Conservation (phyloP, 2,113 vertebrate species). For the Xenopus laevis region DNA sequence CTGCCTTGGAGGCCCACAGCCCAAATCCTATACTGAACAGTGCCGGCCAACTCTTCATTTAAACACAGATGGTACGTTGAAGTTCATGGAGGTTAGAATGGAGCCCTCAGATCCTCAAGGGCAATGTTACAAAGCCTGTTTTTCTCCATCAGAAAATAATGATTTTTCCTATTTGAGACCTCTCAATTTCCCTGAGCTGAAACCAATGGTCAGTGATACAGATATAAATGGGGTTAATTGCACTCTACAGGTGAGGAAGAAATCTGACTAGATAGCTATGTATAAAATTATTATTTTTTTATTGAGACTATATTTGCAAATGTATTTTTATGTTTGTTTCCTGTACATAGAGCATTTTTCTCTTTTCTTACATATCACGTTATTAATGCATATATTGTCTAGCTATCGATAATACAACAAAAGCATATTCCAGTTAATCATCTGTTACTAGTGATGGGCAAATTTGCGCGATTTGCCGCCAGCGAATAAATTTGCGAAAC, state of each 20-base stretch:
- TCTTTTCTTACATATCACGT: too few relatives aligned
- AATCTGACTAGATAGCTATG: too few relatives aligned
- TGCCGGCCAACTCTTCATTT: conserved; percentile 80
- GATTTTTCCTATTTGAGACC: conserved; percentile 53
- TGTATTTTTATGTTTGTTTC: too few relatives aligned
- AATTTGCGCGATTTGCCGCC: too few relatives aligned
- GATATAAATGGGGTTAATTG: conserved; percentile 39
- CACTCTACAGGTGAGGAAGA: conserved; percentile 61
- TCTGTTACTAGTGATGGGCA: too few relatives aligned
- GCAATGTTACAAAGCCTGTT: conserved; percentile 78
- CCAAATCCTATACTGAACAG: conserved; percentile 68
- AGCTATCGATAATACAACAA: too few relatives aligned
- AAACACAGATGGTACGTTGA: conserved; percentile 79
- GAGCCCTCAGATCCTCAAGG: conserved; percentile 75
- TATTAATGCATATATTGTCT: too few relatives aligned
- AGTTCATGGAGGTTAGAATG: conserved; percentile 85
- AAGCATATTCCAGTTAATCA: too few relatives aligned
- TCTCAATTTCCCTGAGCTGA: not conserved
- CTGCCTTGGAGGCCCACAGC: conserved; percentile 47
- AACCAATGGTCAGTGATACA: not conserved
- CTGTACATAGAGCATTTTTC: too few relatives aligned
- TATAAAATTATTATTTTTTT: too few relatives aligned
- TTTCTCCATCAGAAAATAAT: conserved; percentile 73
- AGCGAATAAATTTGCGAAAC: too few relatives aligned
- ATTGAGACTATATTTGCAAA: too few relatives aligned